Conservation (phyloP, 2,113 vertebrate genomes). For the Labeo catla region DNA sequence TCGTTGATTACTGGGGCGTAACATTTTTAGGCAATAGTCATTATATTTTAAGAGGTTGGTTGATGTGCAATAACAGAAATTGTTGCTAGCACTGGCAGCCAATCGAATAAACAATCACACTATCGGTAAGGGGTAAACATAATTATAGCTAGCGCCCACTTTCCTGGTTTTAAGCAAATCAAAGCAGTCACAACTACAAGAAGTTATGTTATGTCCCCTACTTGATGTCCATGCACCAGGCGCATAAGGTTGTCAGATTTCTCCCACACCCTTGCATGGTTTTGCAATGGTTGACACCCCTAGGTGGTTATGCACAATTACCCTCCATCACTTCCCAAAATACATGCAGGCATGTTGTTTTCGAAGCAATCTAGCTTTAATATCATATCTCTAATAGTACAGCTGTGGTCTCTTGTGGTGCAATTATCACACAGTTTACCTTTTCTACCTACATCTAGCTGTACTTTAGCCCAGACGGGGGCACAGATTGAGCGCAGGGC, state of each 20-base stretch:
- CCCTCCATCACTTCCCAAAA: not conserved
- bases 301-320: conserved; percentile 19
- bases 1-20: not conserved
- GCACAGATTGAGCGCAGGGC: not conserved
- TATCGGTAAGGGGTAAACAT: not conserved
- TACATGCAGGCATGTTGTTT: not conserved
- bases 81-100: not conserved
- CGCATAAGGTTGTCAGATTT: not conserved
- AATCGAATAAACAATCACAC: not conserved
- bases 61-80: not conserved
- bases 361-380: conserved; percentile 9
- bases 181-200: not conserved
- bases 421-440: conserved; percentile 17
- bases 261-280: not conserved
- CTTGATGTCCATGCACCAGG: not conserved
- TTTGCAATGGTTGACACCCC: conserved; percentile 5
- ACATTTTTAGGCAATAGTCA: not conserved
- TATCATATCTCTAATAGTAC: conserved; percentile 1
- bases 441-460: not conserved
- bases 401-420: not conserved
- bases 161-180: not conserved
- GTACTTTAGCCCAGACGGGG: not conserved
- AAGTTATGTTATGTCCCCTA: not conserved
- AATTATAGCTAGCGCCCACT: not conserved
- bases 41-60: not conserved